Conservation (phyloP, 2,797 vertebrate species). For the Hoplostethus atlanticus region DNA sequence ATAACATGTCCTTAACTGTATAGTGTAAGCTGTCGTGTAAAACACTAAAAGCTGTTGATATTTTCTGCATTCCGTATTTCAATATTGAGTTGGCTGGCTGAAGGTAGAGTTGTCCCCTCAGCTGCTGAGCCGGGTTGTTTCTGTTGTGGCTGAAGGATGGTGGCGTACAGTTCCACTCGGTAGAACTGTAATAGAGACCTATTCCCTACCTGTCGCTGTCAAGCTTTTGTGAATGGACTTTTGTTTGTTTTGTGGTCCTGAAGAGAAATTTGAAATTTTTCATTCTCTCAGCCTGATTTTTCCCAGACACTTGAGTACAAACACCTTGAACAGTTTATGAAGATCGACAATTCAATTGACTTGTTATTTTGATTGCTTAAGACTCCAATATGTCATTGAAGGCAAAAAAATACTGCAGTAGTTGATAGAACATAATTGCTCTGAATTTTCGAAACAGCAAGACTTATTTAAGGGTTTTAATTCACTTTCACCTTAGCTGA, state of each 20-base stretch:
- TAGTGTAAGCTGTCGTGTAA: conserved; percentile 82
- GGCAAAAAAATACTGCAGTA: conserved; percentile 67
- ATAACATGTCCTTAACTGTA: conserved; percentile 77
- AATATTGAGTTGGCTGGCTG: conserved; percentile 55
- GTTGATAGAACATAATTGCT: conserved; percentile 59
- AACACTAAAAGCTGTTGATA: conserved; percentile 85
- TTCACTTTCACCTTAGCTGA: conserved; percentile 76
- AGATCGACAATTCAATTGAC: conserved; percentile 59
- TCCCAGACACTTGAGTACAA: conserved; percentile 54
- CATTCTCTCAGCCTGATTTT: conserved; percentile 33
- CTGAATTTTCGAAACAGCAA: conserved; percentile 70
- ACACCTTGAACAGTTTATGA: conserved; percentile 49
- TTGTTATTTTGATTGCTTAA: conserved; percentile 57
- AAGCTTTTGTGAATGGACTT: conserved; percentile 62
- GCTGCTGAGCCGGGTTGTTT: conserved; percentile 38
- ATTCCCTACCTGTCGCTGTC: conserved; percentile 39
- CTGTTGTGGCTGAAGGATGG: conserved; percentile 63
- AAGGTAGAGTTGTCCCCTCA: conserved; percentile 62
- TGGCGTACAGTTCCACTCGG: conserved; percentile 54
- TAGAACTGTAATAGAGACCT: conserved; percentile 64
- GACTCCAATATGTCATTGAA: conserved; percentile 76
- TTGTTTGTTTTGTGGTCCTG: conserved; percentile 47
- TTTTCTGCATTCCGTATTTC: conserved; percentile 76
- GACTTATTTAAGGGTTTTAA: conserved; percentile 75
- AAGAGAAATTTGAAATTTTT: conserved; percentile 45